Conservation (phyloP, 2,113 vertebrate genomes). For the Lichenostomus cassidix region DNA sequence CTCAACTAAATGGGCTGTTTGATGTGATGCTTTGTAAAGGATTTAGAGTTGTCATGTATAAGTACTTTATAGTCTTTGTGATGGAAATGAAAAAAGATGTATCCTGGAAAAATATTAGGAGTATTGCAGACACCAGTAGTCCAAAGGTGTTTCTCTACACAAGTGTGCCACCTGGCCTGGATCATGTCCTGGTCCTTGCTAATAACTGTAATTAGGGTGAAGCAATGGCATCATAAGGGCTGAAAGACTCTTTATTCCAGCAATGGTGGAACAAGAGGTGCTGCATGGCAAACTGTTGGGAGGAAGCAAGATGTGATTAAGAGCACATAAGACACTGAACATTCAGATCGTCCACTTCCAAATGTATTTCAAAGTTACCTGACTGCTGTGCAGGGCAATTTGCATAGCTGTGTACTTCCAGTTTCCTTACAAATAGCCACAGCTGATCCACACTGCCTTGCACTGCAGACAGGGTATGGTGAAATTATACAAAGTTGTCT, state of each 20-base stretch:
- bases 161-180: not conserved
- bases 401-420: not conserved
- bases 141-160: not conserved
- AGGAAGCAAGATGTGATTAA: not conserved
- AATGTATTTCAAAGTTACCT: not conserved
- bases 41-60: constrained; percentile 7
- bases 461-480: not conserved
- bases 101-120: not conserved
- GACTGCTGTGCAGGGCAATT: not conserved
- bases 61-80: constrained; percentile 16
- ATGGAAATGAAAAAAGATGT: constrained; percentile 8
- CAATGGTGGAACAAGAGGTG: not conserved
- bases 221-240: not conserved
- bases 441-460: not conserved
- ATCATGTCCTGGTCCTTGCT: not conserved
- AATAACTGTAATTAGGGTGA: not conserved
- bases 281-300: not conserved
- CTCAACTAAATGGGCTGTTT: constrained; percentile 24
- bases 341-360: not conserved
- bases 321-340: not conserved
- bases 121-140: not conserved
- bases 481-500: not conserved
- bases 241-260: not conserved
- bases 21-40: not conserved
- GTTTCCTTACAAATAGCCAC: not conserved